phyloP scores from a whole-genome alignment of 2,888 invertebrate species.

The Lithophane semibrunnea region DNA sequence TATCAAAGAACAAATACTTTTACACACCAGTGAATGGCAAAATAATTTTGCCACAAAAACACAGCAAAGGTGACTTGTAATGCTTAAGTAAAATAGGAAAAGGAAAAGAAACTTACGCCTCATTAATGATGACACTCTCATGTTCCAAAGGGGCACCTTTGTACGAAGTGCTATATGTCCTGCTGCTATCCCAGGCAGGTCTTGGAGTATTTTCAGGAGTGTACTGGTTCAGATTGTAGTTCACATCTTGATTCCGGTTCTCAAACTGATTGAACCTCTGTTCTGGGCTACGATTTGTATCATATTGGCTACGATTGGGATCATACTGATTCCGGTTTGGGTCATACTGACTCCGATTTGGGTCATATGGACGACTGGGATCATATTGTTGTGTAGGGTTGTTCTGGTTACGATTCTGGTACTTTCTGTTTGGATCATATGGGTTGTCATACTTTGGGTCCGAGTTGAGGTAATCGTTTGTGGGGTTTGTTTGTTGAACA shows the following conservation, averaged over 20 bases:
- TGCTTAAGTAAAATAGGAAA: background rate
- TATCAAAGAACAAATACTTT: background rate
- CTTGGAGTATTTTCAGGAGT: slow-evolving; percentile 77
- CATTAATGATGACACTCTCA: slow-evolving; percentile 89
- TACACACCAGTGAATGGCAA: background rate
- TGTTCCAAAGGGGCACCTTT: slow-evolving; percentile 81
- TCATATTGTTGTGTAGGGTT: slow-evolving; percentile 69
- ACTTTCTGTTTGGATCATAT: slow-evolving; percentile 80
- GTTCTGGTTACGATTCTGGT: slow-evolving; percentile 74
- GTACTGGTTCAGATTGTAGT: slow-evolving; percentile 74
- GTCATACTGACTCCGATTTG: slow-evolving; percentile 68
- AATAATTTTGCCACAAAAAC: background rate
- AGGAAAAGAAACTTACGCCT: slow-evolving; percentile 86
- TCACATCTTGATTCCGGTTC: slow-evolving; percentile 68
- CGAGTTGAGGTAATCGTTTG: slow-evolving; percentile 79
- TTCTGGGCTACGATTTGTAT: slow-evolving; percentile 54
- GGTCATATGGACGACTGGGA: slow-evolving; percentile 54
- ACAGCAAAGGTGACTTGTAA: background rate
- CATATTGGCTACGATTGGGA: slow-evolving; percentile 43
- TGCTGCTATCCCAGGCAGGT: slow-evolving; percentile 80
- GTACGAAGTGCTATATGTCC: slow-evolving; percentile 75
- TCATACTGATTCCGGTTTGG: slow-evolving; percentile 50
- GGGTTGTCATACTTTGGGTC: slow-evolving; percentile 84
- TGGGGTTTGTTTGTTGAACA: slow-evolving; percentile 76
- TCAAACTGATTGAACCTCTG: slow-evolving; percentile 74